Conservation (phyloP, 1,140 invertebrate genomes). For the Drosophila jambulina region DNA sequence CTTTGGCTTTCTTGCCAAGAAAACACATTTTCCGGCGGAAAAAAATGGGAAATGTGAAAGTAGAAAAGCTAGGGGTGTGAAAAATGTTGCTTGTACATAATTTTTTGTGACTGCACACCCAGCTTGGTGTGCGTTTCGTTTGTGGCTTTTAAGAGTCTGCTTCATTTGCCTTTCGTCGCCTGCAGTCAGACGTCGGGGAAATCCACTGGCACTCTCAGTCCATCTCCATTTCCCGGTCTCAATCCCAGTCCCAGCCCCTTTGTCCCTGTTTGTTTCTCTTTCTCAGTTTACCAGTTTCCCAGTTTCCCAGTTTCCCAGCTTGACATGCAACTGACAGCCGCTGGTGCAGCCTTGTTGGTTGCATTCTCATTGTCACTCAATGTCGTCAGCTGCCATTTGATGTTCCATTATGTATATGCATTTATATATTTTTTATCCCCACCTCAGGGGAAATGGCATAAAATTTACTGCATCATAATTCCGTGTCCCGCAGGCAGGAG, state of each 20-base stretch:
- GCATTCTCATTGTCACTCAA: constrained; percentile 54
- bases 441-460: constrained; percentile 24
- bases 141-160: constrained; percentile 38
- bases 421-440: constrained; percentile 25
- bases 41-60: neutral
- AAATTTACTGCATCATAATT: constrained; percentile 75
- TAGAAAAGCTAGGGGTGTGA: constrained; percentile 55
- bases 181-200: constrained; percentile 46
- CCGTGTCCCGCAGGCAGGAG: constrained; percentile 24
- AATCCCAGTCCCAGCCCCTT: neutral
- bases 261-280: constrained; percentile 13
- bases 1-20: constrained; percentile 20
- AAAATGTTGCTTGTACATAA: constrained; percentile 49
- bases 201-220: constrained; percentile 61
- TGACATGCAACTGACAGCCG: constrained; percentile 71
- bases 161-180: constrained; percentile 57
- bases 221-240: constrained; percentile 12
- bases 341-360: constrained; percentile 31
- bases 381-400: constrained; percentile 50
- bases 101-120: constrained; percentile 31
- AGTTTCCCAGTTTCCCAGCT: constrained; percentile 23
- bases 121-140: constrained; percentile 1
- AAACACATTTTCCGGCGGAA: constrained; percentile 10
- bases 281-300: constrained; percentile 8
- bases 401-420: constrained; percentile 25